phyloP scores from a whole-genome alignment of 2,888 invertebrate genomes.

The Phaonia tiefii region DNA sequence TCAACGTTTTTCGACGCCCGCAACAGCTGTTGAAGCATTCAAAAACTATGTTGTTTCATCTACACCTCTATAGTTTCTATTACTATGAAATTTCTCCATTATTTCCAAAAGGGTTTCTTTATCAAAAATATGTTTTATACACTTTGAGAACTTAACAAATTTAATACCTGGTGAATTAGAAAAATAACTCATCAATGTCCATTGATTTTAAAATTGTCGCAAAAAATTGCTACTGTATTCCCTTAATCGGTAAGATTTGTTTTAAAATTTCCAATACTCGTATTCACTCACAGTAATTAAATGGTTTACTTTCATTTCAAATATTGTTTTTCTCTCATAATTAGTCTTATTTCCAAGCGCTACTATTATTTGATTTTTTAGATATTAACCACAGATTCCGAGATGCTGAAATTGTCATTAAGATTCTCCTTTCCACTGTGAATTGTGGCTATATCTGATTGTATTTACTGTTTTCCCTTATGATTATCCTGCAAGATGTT shows the following conservation, averaged over 20 bases:
- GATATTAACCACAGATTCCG: conserved; percentile 54
- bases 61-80: conserved; percentile 32
- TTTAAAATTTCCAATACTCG: not conserved
- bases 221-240: conserved; percentile 37
- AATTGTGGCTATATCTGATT: no score
- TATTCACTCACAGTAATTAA: conserved; percentile 5
- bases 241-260: conserved; percentile 26
- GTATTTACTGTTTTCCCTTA: no score
- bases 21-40: no score
- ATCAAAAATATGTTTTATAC: conserved; percentile 34
- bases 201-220: conserved; percentile 49
- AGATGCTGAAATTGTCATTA: conserved; percentile 56
- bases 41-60: no score
- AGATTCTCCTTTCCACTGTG: conserved; percentile 57
- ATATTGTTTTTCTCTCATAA: conserved; percentile 16
- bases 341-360: conserved; percentile 12
- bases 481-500: conserved; percentile 23
- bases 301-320: conserved; percentile 15
- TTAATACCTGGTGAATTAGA: not conserved
- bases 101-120: conserved; percentile 7
- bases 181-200: conserved; percentile 29
- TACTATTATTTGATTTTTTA: conserved; percentile 61
- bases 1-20: no score
- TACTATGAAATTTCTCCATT: conserved; percentile 23
- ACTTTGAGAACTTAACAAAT: no score